These are phyloP conservation scores for Heterochromis multidens DNA, from an alignment of 2,113 vertebrate species.

Conservation along the genomic window DNA sequence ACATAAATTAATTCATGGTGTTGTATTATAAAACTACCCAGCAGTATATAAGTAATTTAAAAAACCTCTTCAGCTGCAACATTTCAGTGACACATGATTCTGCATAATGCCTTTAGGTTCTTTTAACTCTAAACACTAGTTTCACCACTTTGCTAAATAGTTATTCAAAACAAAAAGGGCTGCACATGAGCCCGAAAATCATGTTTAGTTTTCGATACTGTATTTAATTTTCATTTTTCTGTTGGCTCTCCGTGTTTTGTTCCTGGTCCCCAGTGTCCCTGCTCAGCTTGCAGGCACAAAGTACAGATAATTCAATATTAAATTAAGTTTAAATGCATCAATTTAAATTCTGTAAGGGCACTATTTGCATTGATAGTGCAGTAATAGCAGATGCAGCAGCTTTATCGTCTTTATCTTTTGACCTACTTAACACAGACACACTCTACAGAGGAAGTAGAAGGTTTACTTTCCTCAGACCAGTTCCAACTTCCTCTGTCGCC, in stretches of 20 bases:
- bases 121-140: neutral
- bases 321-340: neutral
- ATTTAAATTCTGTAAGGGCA: too few relatives aligned
- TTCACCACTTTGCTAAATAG: neutral
- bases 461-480: slow-evolving; percentile 3
- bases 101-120: rapidly evolving
- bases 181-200: neutral
- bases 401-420: neutral
- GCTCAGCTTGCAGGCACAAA: too few relatives aligned
- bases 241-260: too few relatives aligned
- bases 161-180: neutral
- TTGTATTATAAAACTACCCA: neutral
- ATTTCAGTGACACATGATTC: neutral
- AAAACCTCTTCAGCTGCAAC: neutral
- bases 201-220: too few relatives aligned
- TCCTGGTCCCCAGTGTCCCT: too few relatives aligned
- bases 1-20: neutral
- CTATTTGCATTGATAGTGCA: neutral
- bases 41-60: neutral
- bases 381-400: neutral
- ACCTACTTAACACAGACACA: slow-evolving; percentile 35
- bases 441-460: neutral
- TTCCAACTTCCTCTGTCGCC: slow-evolving; percentile 51
- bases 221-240: too few relatives aligned
- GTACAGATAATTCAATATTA: neutral